Percentiles rank a stretch among this genome's conserved stretches.
These are phyloP conservation scores for Psophia crepitans DNA, from an alignment of 2,113 vertebrate species.

Conservation along the genomic window DNA sequence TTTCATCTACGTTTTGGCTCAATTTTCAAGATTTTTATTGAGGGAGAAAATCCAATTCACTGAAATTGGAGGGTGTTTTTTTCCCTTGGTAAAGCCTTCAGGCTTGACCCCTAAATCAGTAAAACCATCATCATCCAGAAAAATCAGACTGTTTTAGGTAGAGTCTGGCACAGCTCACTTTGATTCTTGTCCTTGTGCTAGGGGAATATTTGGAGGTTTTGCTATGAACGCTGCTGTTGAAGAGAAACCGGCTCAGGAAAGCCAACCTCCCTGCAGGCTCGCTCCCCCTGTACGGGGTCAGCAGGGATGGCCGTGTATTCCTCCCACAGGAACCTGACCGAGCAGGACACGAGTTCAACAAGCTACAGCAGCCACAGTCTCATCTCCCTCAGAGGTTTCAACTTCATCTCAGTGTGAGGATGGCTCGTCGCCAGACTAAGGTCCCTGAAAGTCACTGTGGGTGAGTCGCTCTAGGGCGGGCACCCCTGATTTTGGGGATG, in stretches of 20 bases:
- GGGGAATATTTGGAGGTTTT: neutral
- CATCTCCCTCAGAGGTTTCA: neutral
- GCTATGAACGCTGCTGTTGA: neutral
- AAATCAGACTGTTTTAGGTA: neutral
- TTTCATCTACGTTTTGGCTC: neutral
- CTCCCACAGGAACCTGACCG: neutral
- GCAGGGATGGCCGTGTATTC: rapidly evolving
- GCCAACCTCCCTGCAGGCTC: neutral
- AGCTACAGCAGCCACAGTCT: neutral
- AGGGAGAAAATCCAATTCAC: slow-evolving; percentile 15
- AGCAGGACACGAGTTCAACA: neutral
- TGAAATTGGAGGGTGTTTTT: neutral
- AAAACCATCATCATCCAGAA: neutral
- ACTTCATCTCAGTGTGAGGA: neutral
- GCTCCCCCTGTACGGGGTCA: neutral
- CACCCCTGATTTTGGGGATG: neutral
- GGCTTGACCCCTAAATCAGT: neutral
- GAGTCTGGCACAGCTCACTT: neutral
- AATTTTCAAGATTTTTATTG: neutral
- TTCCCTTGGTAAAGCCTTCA: slow-evolving; percentile 22
- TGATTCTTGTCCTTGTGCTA: neutral
- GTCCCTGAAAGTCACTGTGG: neutral
- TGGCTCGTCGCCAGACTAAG: neutral
- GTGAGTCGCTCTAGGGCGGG: rapidly evolving
- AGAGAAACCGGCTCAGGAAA: neutral